Base-by-base conservation (phyloP, 2,888 invertebrate genomes). In the Phymatocera aterrima region DNA sequence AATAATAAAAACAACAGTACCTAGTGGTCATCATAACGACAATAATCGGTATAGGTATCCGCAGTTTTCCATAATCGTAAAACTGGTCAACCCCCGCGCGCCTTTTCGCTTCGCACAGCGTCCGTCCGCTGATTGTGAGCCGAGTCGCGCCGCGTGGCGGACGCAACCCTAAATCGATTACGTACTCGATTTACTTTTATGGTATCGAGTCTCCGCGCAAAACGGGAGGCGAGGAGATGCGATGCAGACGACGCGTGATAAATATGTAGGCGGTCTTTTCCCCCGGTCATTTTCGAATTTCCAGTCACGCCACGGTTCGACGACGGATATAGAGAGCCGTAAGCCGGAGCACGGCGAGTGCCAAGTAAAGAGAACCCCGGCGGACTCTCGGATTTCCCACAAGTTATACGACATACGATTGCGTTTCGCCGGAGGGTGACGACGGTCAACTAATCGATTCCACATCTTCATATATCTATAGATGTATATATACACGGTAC, bases 51-150 rank as follows among this genome's bases (percentile, higher is more conserved):
- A 83, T 81, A 81, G 78, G 68, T 80, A 61, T 79, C 77, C 77
- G 81, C 83, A 79, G 80, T 79, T 82, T 82, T 82, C 80, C 82
- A 81, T 83, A 81, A 82, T 82, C 82, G 80, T 82, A 83, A 83
- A 84, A 81, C 79, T 68, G 81, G 81, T 83, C 80, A 48, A 68
- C 43, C 43, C 40, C 46, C 24, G 12, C 51, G 10, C 8, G n/a
- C 4, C 72, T 51, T 31, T 34, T 80, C 78, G 78, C 31, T 34
- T 28, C 18, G n/a, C 78, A 61, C 79, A 79, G 75, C 77, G 74
- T 79, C 77, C 75, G 70, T n/a, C 51, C 57, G 8, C 72, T n/a
- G n/a, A n/a, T n/a, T n/a, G n/a, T n/a, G n/a, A n/a, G n/a, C n/a
- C n/a, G n/a, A n/a, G n/a, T n/a, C n/a, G n/a, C 79, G 80, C 80